These are phyloP conservation scores for Zaprionus lachaisei DNA, from an alignment of 1,140 invertebrate species.

Conservation along the genomic window DNA sequence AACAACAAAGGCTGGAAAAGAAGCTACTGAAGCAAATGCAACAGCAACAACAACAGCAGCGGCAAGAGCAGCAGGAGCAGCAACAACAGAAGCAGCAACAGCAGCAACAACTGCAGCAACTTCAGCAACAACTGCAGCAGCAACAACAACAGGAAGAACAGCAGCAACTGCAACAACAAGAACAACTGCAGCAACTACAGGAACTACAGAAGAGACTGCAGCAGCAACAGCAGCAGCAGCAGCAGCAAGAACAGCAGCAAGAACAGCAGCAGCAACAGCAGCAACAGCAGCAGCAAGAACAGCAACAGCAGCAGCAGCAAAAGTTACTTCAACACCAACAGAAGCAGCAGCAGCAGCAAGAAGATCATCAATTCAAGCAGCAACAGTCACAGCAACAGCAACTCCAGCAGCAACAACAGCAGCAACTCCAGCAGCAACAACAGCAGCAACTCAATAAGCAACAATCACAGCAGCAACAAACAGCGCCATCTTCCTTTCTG, in stretches of 20 bases:
- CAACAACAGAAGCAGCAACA: neutral
- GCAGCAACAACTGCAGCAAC: conserved; percentile 16
- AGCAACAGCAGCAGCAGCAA: neutral
- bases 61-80: neutral
- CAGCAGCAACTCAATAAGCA: neutral
- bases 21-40: neutral
- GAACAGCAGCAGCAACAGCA: neutral
- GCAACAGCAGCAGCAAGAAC: neutral
- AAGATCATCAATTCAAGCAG: neutral
- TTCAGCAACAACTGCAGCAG: conserved; percentile 17
- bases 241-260: neutral
- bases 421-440: conserved; percentile 3
- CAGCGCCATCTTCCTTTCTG: neutral
- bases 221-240: neutral
- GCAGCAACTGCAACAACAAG: neutral
- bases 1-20: neutral
- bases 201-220: neutral
- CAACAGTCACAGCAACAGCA: neutral
- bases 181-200: neutral
- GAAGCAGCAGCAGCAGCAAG: neutral
- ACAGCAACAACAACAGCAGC: neutral
- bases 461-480: neutral
- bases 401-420: too few species aligned
- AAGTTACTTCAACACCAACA: neutral
- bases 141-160: neutral